Evolutionary conservation across 2,797 vertebrate species (phyloP).

Genomic region (Meda fulgida): DNA sequence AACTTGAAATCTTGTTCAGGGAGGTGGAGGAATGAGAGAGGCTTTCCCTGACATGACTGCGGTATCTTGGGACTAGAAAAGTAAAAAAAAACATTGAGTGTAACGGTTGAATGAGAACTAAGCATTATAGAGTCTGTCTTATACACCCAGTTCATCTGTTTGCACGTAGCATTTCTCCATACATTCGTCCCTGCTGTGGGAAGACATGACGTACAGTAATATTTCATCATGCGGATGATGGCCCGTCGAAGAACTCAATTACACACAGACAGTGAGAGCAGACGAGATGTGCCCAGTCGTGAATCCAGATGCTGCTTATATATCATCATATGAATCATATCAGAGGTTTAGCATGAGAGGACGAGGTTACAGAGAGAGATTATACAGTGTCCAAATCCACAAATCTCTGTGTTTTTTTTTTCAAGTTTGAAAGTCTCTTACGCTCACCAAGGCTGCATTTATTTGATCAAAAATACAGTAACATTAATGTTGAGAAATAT

Average conservation of each 20-base stretch:
- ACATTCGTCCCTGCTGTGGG: neutral
- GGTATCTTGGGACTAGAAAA: neutral
- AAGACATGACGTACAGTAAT: neutral
- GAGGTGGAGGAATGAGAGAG: neutral
- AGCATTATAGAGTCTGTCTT: neutral
- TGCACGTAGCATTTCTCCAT: neutral
- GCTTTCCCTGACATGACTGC: neutral
- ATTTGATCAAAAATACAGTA: neutral
- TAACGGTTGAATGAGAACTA: neutral
- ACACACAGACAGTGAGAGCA: neutral
- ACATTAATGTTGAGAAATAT: neutral
- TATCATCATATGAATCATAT: slow-evolving; percentile 2
- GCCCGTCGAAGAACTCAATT: neutral
- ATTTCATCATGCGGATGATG: slow-evolving; percentile 12
- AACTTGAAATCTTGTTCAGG: neutral
- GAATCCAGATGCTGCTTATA: neutral
- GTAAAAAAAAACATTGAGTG: neutral
- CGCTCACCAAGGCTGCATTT: neutral
- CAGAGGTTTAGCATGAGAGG: neutral
- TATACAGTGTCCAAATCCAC: neutral
- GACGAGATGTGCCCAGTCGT: neutral
- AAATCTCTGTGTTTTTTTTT: neutral
- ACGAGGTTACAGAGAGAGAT: neutral
- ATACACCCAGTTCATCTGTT: neutral
- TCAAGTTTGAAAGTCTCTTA: neutral